Evolutionary conservation across 1,140 invertebrate species (phyloP).

Genomic region (Charaxes varanes): DNA sequence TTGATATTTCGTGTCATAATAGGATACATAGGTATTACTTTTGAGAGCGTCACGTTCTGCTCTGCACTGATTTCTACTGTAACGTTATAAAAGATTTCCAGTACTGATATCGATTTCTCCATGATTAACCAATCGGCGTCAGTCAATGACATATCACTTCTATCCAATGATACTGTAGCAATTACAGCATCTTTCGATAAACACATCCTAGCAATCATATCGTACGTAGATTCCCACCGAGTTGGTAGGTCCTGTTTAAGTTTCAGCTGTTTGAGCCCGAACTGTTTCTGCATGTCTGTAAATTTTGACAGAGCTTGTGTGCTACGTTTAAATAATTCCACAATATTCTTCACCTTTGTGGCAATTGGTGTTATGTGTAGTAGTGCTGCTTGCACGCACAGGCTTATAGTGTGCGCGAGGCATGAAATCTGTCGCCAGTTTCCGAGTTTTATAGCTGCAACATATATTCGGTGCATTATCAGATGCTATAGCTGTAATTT

Average conservation of each 20-base stretch:
- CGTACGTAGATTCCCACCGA: slow-evolving; percentile 2
- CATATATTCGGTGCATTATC: background rate
- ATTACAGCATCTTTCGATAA: slow-evolving; percentile 14
- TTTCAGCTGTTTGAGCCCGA: background rate
- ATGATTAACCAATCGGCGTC: slow-evolving; percentile 20
- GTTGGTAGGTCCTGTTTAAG: background rate
- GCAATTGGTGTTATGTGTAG: background rate
- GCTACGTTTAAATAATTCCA: background rate
- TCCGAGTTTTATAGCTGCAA: background rate
- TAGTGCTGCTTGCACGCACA: background rate
- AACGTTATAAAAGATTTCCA: slow-evolving; percentile 33
- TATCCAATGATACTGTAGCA: slow-evolving; percentile 22
- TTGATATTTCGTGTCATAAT: no score
- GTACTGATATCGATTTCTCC: slow-evolving; percentile 13
- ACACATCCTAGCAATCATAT: background rate
- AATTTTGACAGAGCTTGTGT: background rate
- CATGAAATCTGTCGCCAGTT: background rate
- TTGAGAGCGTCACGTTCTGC: slow-evolving; percentile 28
- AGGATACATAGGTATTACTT: no score
- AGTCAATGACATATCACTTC: slow-evolving; percentile 12
- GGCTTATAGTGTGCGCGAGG: background rate
- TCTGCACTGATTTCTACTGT: slow-evolving; percentile 35
- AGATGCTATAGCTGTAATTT: background rate
- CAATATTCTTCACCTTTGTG: background rate
- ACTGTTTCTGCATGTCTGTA: background rate